Evolutionary conservation across 2,888 invertebrate genomes (phyloP).

Genomic region (Tribolium freemani): DNA sequence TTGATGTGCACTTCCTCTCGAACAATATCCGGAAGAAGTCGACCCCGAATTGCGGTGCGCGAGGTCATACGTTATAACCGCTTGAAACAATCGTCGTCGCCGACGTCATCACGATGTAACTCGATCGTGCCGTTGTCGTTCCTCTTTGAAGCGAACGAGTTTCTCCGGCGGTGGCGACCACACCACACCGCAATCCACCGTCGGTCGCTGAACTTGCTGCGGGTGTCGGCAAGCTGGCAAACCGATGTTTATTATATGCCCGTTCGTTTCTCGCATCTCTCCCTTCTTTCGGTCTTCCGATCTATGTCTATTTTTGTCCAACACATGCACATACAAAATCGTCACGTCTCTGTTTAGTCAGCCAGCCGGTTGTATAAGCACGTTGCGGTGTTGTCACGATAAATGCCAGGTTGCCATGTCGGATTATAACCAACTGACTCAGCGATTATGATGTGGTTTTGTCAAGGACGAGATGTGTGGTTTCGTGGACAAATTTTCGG

Average conservation of each 20-base stretch:
- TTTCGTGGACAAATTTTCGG: background rate
- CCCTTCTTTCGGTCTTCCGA: constrained; percentile 16
- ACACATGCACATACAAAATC: background rate
- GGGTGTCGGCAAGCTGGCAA: constrained; percentile 34
- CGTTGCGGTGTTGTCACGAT: constrained; percentile 21
- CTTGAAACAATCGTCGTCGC: constrained; percentile 8
- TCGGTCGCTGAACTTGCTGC: constrained; percentile 46
- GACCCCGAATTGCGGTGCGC: constrained; percentile 7
- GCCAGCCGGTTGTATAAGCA: constrained; percentile 24
- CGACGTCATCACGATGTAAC: constrained; percentile 20
- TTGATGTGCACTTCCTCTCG: background rate
- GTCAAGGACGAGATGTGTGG: constrained; percentile 22
- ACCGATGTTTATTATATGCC: constrained; percentile 37
- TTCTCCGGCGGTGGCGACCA: constrained; percentile 41
- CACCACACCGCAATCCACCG: constrained; percentile 22
- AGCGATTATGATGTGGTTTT: constrained; percentile 20
- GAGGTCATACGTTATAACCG: background rate
- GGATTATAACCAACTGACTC: constrained; percentile 24
- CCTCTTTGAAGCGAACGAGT: constrained; percentile 44
- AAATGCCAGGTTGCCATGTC: constrained; percentile 15
- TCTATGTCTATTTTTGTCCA: background rate
- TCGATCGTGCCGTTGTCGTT: constrained; percentile 19
- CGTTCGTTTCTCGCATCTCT: constrained; percentile 30
- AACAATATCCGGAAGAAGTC: constrained; percentile 17
- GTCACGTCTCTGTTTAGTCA: background rate